phyloP scores from a whole-genome alignment of 1,140 invertebrate genomes.

The Dolichoris vasculosae region DNA sequence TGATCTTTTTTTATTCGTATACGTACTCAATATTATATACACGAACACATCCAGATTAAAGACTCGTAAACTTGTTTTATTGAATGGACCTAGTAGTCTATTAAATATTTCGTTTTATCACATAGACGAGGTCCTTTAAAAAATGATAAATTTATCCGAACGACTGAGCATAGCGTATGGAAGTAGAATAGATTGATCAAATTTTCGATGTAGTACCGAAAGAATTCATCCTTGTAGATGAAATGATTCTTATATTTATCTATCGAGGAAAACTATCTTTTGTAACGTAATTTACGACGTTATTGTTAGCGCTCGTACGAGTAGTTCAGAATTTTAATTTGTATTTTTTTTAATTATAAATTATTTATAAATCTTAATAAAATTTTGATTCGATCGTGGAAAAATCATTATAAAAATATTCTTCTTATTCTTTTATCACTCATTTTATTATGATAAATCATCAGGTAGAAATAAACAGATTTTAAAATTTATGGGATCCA shows the following conservation, averaged over 20 bases:
- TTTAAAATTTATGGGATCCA: no score
- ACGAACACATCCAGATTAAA: background rate
- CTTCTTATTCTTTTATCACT: no score
- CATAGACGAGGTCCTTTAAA: conserved; percentile 7
- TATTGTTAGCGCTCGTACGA: no score
- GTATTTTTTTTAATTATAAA: background rate
- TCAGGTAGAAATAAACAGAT: no score
- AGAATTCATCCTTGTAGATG: conserved; percentile 9
- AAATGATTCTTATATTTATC: background rate
- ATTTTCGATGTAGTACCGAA: conserved; percentile 4
- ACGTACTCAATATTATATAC: background rate
- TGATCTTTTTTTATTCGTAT: no score
- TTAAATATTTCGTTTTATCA: conserved; percentile 5
- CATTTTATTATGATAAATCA: no score
- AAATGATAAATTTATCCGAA: conserved; percentile 16
- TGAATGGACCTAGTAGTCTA: conserved; percentile 24
- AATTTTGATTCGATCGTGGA: no score
- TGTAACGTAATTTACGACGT: background rate
- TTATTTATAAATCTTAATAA: no score
- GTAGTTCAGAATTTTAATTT: background rate
- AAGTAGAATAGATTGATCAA: conserved; percentile 25
- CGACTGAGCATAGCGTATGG: background rate
- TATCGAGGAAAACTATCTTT: background rate
- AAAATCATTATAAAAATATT: no score
- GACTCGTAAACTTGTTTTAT: conserved; percentile 37